These are phyloP conservation scores for Branchipolynoe longqiensis DNA, from an alignment of 2,888 invertebrate species.

Conservation along the genomic window DNA sequence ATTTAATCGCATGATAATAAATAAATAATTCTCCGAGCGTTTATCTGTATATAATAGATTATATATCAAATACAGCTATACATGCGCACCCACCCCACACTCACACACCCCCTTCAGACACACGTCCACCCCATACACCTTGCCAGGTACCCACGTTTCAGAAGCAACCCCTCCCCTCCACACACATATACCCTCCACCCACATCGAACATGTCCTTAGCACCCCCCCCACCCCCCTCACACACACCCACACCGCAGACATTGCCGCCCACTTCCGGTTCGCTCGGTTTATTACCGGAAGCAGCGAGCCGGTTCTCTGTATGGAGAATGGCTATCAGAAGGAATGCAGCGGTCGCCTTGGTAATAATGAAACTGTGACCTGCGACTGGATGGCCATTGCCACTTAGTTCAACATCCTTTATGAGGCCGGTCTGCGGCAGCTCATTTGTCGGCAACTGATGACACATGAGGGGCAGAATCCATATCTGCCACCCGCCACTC, in stretches of 20 bases:
- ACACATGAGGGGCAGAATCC: too few species aligned
- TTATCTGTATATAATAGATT: too few species aligned
- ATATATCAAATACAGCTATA: too few species aligned
- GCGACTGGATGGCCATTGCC: neutral
- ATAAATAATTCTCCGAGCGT: too few species aligned
- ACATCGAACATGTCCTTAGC: too few species aligned
- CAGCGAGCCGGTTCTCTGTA: conserved; percentile 19
- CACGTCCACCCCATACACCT: neutral
- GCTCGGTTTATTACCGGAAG: conserved; percentile 44
- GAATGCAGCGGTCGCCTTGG: conserved; percentile 34
- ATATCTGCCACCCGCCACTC: too few species aligned
- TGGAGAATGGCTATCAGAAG: conserved; percentile 47
- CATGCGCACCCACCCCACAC: too few species aligned
- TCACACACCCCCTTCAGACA: neutral
- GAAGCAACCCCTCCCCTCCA: too few species aligned
- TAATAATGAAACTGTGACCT: conserved; percentile 49
- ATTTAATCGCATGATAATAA: too few species aligned
- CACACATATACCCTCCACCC: too few species aligned
- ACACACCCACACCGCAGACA: conserved; percentile 35
- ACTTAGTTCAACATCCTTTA: conserved; percentile 13
- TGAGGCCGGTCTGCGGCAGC: neutral
- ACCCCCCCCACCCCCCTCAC: too few species aligned
- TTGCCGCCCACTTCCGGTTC: conserved; percentile 37
- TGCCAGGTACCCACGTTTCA: too few species aligned
- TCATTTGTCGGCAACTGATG: neutral